phyloP scores from a whole-genome alignment of 2,113 vertebrate species.

The Zeus faber region DNA sequence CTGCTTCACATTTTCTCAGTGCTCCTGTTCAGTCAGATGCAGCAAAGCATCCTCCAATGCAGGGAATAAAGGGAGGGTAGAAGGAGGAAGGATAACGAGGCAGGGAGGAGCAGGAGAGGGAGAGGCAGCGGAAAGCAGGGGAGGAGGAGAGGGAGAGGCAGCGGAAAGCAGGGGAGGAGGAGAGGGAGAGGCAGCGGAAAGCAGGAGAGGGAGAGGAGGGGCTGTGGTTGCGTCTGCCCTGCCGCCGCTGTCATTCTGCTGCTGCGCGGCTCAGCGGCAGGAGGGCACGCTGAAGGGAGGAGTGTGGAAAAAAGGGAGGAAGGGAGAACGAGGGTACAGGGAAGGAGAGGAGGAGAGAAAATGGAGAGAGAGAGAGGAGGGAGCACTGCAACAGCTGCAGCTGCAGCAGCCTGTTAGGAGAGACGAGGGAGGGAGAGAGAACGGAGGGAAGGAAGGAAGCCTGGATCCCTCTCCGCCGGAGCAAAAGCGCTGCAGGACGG shows the following conservation, averaged over 20 bases:
- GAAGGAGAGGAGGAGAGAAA: constrained; percentile 54
- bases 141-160: constrained; percentile 23
- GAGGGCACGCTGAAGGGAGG: constrained; percentile 69
- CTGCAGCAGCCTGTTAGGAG: no score
- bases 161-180: constrained; percentile 49
- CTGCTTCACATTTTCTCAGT: no score
- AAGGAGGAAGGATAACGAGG: constrained; percentile 42
- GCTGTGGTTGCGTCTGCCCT: constrained; percentile 60
- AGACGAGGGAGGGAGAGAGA: constrained; percentile 37
- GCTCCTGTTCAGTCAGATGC: no score
- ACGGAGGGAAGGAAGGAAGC: constrained; percentile 45
- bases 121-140: constrained; percentile 5
- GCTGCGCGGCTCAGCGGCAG: constrained; percentile 71
- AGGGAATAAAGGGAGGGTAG: no score
- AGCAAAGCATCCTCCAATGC: no score
- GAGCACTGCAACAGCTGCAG: no score
- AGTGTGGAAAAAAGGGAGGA: constrained; percentile 58
- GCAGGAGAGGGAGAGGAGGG: constrained; percentile 62
- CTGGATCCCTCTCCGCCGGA: constrained; percentile 38
- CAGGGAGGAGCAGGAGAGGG: background rate
- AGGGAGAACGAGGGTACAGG: constrained; percentile 35
- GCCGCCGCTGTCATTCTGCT: constrained; percentile 76
- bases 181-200: constrained; percentile 54
- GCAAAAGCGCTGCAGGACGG: background rate
- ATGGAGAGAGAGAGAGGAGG: constrained; percentile 26